These are phyloP conservation scores for Eulithis prunata DNA, from an alignment of 2,888 invertebrate species.

Conservation along the genomic window DNA sequence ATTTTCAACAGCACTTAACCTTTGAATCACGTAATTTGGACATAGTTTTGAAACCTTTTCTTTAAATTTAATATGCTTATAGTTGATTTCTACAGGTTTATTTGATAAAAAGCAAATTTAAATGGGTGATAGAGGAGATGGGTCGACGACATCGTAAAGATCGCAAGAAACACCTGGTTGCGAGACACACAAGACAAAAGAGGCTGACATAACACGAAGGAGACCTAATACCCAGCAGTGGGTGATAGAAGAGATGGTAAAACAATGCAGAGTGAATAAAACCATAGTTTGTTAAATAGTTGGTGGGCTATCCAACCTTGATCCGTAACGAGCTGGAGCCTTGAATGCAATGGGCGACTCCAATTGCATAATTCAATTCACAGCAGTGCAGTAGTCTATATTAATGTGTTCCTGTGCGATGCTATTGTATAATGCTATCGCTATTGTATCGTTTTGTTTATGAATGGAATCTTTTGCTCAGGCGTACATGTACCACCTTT, in stretches of 20 bases:
- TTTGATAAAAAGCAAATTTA: too few relatives aligned
- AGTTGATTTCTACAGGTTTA: too few relatives aligned
- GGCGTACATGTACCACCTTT: background rate
- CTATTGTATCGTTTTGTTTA: slow-evolving; percentile 14
- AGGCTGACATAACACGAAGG: too few relatives aligned
- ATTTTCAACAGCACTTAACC: slow-evolving; percentile 21
- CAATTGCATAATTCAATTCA: slow-evolving; percentile 48
- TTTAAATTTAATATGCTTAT: background rate
- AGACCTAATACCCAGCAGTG: too few relatives aligned
- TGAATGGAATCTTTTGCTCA: slow-evolving; percentile 9
- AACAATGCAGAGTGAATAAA: background rate
- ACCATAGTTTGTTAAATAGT: slow-evolving; percentile 1
- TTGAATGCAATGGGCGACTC: slow-evolving; percentile 27
- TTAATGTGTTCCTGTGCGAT: slow-evolving; percentile 55
- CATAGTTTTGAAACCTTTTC: slow-evolving; percentile 12
- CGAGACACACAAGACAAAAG: too few relatives aligned
- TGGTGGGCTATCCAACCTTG: slow-evolving; percentile 28
- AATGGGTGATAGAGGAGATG: too few relatives aligned
- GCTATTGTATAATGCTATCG: slow-evolving; percentile 9
- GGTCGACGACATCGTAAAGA: too few relatives aligned
- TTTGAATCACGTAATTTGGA: slow-evolving; percentile 21
- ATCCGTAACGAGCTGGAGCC: slow-evolving; percentile 12
- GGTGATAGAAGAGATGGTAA: too few relatives aligned
- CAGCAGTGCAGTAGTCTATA: slow-evolving; percentile 45
- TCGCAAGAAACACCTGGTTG: too few relatives aligned